Evolutionary conservation across 2,888 invertebrate species (phyloP).

Genomic region (Acrobasis consociella): DNA sequence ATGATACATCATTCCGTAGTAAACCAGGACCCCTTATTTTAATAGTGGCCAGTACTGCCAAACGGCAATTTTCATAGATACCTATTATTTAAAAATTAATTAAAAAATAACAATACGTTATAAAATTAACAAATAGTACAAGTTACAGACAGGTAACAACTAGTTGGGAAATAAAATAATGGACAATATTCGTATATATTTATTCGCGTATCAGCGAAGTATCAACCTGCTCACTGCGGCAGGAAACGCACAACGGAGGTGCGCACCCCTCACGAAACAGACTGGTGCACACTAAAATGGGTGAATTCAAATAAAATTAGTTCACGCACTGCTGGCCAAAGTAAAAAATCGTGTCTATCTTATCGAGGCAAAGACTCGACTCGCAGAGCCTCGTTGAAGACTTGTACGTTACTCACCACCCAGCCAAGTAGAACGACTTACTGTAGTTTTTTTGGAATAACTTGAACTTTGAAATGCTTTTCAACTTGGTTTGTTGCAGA

Average conservation of each 20-base stretch:
- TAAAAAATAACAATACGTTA: too few species aligned
- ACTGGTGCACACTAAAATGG: slow-evolving; percentile 9
- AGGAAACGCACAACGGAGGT: not conserved
- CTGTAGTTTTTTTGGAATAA: not conserved
- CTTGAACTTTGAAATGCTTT: slow-evolving; percentile 3
- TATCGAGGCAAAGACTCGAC: slow-evolving; percentile 17
- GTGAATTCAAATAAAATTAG: slow-evolving; percentile 19
- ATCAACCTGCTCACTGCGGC: not conserved
- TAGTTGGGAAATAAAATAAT: too few species aligned
- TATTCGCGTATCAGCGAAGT: not conserved
- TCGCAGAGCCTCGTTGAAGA: not conserved
- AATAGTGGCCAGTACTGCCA: too few species aligned
- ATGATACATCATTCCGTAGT: too few species aligned
- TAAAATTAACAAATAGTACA: too few species aligned
- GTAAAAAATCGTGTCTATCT: slow-evolving; percentile 25
- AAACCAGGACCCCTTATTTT: too few species aligned
- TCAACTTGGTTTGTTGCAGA: not conserved
- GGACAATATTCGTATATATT: too few species aligned
- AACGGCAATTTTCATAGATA: too few species aligned
- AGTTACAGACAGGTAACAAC: too few species aligned
- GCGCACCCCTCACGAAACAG: not conserved
- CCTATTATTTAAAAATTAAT: too few species aligned
- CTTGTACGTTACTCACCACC: not conserved
- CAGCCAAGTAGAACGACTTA: slow-evolving; percentile 4
- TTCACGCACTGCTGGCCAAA: slow-evolving; percentile 22